phyloP scores from a whole-genome alignment of 2,888 invertebrate genomes.

The Chloroclysta siterata region DNA sequence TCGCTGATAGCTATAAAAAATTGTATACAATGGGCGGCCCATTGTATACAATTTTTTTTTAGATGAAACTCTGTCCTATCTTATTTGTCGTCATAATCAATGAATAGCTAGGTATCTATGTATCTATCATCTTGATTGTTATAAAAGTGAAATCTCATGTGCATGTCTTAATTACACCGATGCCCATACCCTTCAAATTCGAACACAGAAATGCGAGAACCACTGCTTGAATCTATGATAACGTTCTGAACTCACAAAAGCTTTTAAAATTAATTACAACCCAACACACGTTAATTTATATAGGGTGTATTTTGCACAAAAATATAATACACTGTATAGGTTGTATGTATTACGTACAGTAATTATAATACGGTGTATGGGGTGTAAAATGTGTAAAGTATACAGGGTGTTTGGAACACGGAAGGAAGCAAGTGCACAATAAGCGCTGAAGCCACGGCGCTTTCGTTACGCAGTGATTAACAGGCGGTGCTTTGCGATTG shows the following conservation, averaged over 20 bases:
- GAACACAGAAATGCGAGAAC: no score
- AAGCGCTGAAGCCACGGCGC: conserved; percentile 29
- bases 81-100: no score
- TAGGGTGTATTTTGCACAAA: conserved; percentile 2
- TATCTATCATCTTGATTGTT: no score
- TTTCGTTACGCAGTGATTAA: conserved; percentile 38
- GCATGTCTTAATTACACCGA: no score
- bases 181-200: no score
- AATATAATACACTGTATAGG: conserved; percentile 10
- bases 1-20: no score
- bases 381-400: conserved; percentile 18
- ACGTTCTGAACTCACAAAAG: conserved; percentile 1
- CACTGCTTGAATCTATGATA: no score
- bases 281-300: conserved; percentile 18
- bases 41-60: no score
- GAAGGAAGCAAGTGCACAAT: conserved; percentile 27
- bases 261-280: conserved; percentile 25
- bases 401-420: conserved; percentile 19
- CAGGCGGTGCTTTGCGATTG: conserved; percentile 30
- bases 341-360: neutral
- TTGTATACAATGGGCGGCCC: no score
- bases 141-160: no score
- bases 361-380: conserved; percentile 9
- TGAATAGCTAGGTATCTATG: no score
- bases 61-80: no score